Base-by-base conservation (phyloP, 2,113 vertebrate species). In the Crotalus horridus region DNA sequence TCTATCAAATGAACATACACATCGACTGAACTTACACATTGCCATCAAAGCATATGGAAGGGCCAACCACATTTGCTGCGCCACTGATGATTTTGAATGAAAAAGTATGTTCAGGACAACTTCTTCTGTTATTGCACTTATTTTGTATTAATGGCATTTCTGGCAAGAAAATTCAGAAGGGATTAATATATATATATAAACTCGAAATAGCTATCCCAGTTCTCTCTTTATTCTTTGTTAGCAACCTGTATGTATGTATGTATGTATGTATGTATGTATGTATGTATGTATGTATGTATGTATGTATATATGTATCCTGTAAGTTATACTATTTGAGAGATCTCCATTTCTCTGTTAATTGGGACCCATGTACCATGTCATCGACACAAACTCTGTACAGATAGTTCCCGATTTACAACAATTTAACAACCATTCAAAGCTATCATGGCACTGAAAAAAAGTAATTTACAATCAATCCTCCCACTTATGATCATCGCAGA, bases 11-110 rank as follows among this genome's bases (percentile, higher is more conserved):
- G 51, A n/a, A n/a, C 9, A 53, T 23, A 48, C 8, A 6, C 26
- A 64, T 29, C 0, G 23, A 59, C 21, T 85, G 54, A 64, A 97
- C 98, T 96, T 97, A 99, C 99, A 95, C 53, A 29, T 91, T 54
- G 39, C 97, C 97, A 0, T 99, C 93, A 5, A 99, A 98, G 95
- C 99, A 99, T 92, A 99, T 97, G 13, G 94, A 97, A 59, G 99
- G 98, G n/a, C 98, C 98, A 10, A 99, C 97, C 23, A 98, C 95
- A 0, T 98, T 97, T 59, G 98, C 98, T 0, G 98, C 98, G 0
- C 99, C 98, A 0, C 98, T 99, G 88, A 21, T 58, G 90, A 99
- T 95, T 89, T 92, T 97, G 87, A 99, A 97, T 0, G 98, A 95
- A 59, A 98, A 99, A 88, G 96, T 91, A 48, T 98, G 69, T 0